Evolutionary conservation across 1,140 invertebrate genomes (phyloP), one percentile per base, ranked within the genome.

Genomic region (Drosophila hydei): DNA sequence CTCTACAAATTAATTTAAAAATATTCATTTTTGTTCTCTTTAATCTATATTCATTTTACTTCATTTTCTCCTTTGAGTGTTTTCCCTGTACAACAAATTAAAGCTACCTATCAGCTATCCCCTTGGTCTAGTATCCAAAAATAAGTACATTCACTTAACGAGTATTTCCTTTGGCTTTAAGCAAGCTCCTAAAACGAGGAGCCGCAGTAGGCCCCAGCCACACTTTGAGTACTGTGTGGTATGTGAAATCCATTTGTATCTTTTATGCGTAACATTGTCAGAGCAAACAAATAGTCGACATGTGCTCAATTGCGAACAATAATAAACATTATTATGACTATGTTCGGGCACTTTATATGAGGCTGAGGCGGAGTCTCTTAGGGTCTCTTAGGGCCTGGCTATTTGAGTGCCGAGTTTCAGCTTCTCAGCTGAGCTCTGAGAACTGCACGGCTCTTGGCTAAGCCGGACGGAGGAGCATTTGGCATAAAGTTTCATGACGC

Each of bases 291-390:
- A 23, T 25, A 52, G 36, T 25, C 36, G 14, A 54, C 72, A 19
- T 48, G 68, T 48, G 58, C 81, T 64, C 74, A 70, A 87, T 77
- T 47, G 81, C 70, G 64, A 75, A 87, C 77, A 65, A 77, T 75
- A 85, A 85, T 77, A 85, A 87, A 87, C 81, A 75, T 81, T 87
- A 87, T 87, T 87, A 85, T 81, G 81, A 81, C 69, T 72, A 69
- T 71, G 79, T 59, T 21, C 67, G 33, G 62, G 73, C 80, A 74
- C 69, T 87, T 77, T 72, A 67, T 81, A 65, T 62, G 69, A 74
- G 69, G 69, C 77, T 80, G 43, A 85, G 64, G 42, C 60, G 40
- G 42, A 84, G 62, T 47, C 69, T 68, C 42, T 72, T 72, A 60
- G 68, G 48, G 30, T 33, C 30, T 33, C 30, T 33, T 33, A 33